Conservation (phyloP, 2,797 vertebrate species). For the Aldrovandia affinis region DNA sequence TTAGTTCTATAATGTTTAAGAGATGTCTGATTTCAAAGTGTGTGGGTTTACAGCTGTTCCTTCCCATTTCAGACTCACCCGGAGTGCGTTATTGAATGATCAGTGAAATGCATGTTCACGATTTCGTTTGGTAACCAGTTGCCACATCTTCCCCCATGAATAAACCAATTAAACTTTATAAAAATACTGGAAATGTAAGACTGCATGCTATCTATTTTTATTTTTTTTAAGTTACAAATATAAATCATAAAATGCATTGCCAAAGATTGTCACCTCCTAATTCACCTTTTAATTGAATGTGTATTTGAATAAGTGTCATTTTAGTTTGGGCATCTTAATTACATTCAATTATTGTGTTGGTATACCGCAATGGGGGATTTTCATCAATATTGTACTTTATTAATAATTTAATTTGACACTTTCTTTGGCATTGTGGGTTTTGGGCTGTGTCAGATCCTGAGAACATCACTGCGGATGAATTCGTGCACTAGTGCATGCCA, state of each 20-base stretch:
- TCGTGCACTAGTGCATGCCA: not conserved
- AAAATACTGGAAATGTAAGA: not conserved
- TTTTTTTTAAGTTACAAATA: too few relatives aligned
- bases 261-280: too few relatives aligned
- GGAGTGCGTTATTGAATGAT: too few relatives aligned
- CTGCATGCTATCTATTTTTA: not conserved
- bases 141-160: not conserved
- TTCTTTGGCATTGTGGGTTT: not conserved
- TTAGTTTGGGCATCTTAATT: slow-evolving; percentile 12
- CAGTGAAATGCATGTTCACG: too few relatives aligned
- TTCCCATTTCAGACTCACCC: too few relatives aligned
- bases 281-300: not conserved
- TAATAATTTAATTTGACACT: not conserved
- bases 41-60: too few relatives aligned
- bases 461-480: not conserved
- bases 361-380: not conserved
- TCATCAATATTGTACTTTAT: not conserved
- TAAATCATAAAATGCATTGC: too few relatives aligned
- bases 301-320: not conserved
- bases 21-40: too few relatives aligned
- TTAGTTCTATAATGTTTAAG: not conserved
- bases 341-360: slow-evolving; percentile 6
- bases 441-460: not conserved
- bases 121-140: not conserved
- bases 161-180: not conserved